phyloP scores from a whole-genome alignment of 2,113 vertebrate species.

The Oryzias celebensis region DNA sequence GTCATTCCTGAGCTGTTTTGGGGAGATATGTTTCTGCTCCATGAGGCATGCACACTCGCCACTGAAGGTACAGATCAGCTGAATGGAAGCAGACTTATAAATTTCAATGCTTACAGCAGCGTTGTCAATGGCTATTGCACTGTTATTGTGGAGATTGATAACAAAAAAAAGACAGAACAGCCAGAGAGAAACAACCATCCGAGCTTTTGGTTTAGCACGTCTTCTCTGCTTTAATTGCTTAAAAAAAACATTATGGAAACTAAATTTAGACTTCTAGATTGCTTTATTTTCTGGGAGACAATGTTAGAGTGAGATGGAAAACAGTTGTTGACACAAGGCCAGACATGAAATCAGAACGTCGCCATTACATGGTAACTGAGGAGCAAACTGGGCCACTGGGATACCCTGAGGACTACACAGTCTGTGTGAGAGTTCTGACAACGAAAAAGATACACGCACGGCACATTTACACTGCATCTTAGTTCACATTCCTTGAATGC shows the following conservation, averaged over 20 bases:
- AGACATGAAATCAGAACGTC: slow-evolving; percentile 25
- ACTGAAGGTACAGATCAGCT: slow-evolving; percentile 37
- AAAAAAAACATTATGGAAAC: too few species aligned
- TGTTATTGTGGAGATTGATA: slow-evolving; percentile 46
- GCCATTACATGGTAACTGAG: slow-evolving; percentile 17
- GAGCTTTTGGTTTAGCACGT: slow-evolving; percentile 2
- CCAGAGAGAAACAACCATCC: slow-evolving; percentile 5
- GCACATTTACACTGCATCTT: background rate
- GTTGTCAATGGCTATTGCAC: slow-evolving; percentile 43
- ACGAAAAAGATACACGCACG: background rate
- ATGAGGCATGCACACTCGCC: slow-evolving; percentile 25
- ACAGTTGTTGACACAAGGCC: background rate
- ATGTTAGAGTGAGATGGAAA: background rate
- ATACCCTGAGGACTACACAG: slow-evolving; percentile 18
- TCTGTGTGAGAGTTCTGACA: slow-evolving; percentile 19
- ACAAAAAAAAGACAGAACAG: slow-evolving; percentile 20
- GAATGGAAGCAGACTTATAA: slow-evolving; percentile 60
- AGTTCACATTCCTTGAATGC: slow-evolving; percentile 4
- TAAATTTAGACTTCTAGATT: background rate
- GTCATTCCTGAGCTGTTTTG: slow-evolving; percentile 26
- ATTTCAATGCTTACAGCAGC: slow-evolving; percentile 58
- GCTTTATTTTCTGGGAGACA: background rate
- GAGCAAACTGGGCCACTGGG: slow-evolving; percentile 28
- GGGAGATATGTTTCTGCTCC: slow-evolving; percentile 27
- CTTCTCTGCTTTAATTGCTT: too few species aligned